phyloP scores from a whole-genome alignment of 2,797 vertebrate genomes.

The Falco rusticolus region DNA sequence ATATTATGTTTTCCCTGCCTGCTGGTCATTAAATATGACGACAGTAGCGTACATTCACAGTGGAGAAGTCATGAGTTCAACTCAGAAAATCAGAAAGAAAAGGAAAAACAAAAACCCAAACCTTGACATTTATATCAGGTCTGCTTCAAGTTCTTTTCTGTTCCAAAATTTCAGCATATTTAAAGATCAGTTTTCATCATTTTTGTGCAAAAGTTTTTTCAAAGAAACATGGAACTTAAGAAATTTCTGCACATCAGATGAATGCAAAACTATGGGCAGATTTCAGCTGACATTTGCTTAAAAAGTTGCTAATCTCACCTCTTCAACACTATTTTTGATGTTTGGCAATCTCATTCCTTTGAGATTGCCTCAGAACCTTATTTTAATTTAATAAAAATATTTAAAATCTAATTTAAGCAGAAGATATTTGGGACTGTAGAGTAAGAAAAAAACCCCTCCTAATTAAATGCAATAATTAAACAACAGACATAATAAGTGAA shows the following conservation, averaged over 20 bases:
- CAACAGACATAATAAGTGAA: background rate
- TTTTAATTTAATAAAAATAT: background rate
- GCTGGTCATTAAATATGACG: background rate
- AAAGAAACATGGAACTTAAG: background rate
- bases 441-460: background rate
- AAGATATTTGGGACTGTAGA: background rate
- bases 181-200: background rate
- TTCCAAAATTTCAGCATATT: background rate
- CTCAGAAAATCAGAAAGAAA: background rate
- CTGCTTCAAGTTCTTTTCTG: accelerated
- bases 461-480: background rate
- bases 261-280: background rate
- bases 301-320: background rate
- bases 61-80: background rate
- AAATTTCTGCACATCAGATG: background rate
- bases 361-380: background rate
- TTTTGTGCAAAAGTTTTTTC: background rate
- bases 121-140: background rate
- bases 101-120: background rate
- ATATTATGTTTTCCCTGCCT: background rate
- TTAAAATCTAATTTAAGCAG: background rate
- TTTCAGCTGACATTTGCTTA: background rate
- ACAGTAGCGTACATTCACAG: background rate
- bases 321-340: background rate
- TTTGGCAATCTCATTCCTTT: background rate